Base-by-base conservation (phyloP, 2,113 vertebrate genomes). In the Larimichthys crocea region DNA sequence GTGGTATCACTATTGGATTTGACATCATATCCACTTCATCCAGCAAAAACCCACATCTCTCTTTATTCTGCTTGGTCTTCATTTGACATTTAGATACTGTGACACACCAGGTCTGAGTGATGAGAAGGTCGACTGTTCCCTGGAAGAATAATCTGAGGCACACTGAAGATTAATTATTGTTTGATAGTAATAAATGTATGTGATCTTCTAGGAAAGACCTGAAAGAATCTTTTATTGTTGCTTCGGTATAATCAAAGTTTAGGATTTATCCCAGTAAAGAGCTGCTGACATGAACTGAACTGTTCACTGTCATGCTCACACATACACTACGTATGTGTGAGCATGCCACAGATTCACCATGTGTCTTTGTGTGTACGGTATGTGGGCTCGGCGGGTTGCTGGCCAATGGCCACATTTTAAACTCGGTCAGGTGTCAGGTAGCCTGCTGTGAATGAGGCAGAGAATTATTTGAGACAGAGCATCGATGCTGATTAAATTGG, bases 401-500 rank as follows among this genome's bases (percentile, higher is more conserved):
- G 44, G 60, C 64, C 59, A 20, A 8, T 22, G 14, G 74, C 63
- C 57, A 2, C 35, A 26, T 63, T 35, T 64, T 61, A 35, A 65
- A n/a, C 67, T 64, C 6, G 20, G 24, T 61, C 78, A 86, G 84
- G 88, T 88, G 76, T 90, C 85, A 77, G 86, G 31, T 88, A 76
- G 31, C 84, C 52, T 53, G 79, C 57, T 86, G 79, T 86, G 79
- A 88, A 89, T 85, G 72, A 89, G 64, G 64, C 60, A 46, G 74
- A 85, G 70, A 42, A 86, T 90, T 53, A 78, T 75, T 40, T 65
- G 70, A 89, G 90, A 80, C 61, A 49, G 70, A 63, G 79, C 85
- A 78, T 93, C 90, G 10, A 90, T 91, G 77, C 87, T 88, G 88
- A 93, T 91, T 91, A 61, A 86, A 90, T 91, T 91, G 83, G 17